Conservation (phyloP, 2,888 invertebrate genomes). For the Caprella mutica region DNA sequence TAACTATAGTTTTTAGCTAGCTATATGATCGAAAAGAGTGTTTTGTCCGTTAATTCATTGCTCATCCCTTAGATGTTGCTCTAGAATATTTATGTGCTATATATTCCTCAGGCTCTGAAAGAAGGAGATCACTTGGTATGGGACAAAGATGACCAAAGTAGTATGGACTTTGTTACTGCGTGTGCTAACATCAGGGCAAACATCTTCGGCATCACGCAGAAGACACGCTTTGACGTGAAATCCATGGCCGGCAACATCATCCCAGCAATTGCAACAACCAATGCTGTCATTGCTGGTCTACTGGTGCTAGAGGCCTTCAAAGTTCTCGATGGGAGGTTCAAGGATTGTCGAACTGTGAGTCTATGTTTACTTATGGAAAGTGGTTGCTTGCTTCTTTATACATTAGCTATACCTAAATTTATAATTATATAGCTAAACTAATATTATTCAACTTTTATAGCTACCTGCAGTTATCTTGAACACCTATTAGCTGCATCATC, state of each 20-base stretch:
- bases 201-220: slow-evolving; percentile 75
- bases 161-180: slow-evolving; percentile 92
- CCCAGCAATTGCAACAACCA: slow-evolving; percentile 97
- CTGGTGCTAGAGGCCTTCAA: slow-evolving; percentile 78
- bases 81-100: not conserved
- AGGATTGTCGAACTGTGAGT: slow-evolving; percentile 58
- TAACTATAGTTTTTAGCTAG: too few species aligned
- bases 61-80: too few species aligned
- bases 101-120: slow-evolving; percentile 36
- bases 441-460: too few species aligned
- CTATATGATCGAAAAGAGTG: too few species aligned
- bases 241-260: slow-evolving; percentile 99
- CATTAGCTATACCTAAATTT: too few species aligned
- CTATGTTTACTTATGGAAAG: too few species aligned
- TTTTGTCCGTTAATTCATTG: too few species aligned
- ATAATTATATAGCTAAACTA: too few species aligned
- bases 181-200: slow-evolving; percentile 85
- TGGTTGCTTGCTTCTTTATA: too few species aligned
- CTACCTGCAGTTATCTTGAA: too few species aligned
- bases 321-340: slow-evolving; percentile 54
- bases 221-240: slow-evolving; percentile 87
- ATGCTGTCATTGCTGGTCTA: slow-evolving; percentile 94
- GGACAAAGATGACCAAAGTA: slow-evolving; percentile 91
- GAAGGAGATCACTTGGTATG: slow-evolving; percentile 66
- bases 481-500: too few species aligned